These are phyloP conservation scores for Tiliacea citrago DNA, from an alignment of 2,888 invertebrate species.

Conservation along the genomic window DNA sequence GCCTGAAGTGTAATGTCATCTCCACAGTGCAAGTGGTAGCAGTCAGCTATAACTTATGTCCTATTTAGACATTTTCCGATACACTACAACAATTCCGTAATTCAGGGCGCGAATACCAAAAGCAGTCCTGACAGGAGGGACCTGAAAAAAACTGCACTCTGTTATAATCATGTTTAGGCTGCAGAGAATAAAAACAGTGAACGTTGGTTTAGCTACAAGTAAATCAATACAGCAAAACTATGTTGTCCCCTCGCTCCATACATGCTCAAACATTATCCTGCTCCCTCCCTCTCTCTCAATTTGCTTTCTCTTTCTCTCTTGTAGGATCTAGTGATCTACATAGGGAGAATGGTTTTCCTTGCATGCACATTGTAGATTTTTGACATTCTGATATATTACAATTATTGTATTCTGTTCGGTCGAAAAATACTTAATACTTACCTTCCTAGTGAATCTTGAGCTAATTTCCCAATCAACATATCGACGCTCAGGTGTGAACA, in stretches of 20 bases:
- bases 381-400: neutral
- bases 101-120: neutral
- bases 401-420: neutral
- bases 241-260: constrained; percentile 11
- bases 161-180: neutral
- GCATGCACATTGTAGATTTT: neutral
- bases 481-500: neutral
- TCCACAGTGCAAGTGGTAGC: neutral
- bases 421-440: neutral
- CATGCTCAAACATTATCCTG: neutral
- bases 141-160: neutral
- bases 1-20: neutral
- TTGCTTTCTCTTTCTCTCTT: constrained; percentile 8
- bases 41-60: neutral
- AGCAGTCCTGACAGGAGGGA: neutral
- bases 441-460: neutral
- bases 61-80: neutral
- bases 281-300: neutral
- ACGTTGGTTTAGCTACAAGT: neutral
- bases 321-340: neutral
- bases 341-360: neutral
- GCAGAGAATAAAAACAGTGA: neutral
- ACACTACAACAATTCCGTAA: neutral
- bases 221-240: constrained; percentile 36
- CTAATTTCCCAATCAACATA: no score